A percentile compares a stretch with the other conserved stretches of the same genome.
These are phyloP conservation scores for Thecocarcelia acutangulata DNA, from an alignment of 2,888 invertebrate genomes.

Conservation along the genomic window DNA sequence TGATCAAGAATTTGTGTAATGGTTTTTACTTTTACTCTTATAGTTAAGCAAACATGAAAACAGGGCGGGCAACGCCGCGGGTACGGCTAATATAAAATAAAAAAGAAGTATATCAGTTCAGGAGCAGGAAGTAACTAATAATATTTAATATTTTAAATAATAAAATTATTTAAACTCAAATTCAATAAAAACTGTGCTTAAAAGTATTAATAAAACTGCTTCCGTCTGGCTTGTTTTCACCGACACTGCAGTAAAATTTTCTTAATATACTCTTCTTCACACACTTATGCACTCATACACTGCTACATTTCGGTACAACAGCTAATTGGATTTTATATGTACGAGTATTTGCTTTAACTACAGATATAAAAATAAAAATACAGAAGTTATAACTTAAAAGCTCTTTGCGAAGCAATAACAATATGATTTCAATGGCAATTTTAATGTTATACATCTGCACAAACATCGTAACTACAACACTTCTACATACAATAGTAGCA, in stretches of 20 bases:
- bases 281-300: conserved; percentile 25
- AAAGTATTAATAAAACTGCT: too few species aligned
- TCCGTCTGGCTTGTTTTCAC: too few species aligned
- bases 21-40: too few species aligned
- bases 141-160: too few species aligned
- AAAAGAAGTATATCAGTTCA: too few species aligned
- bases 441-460: conserved; percentile 73
- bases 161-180: too few species aligned
- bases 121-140: too few species aligned
- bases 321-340: conserved; percentile 66
- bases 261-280: conserved; percentile 11
- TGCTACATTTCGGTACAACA: conserved; percentile 1
- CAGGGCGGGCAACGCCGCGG: too few species aligned
- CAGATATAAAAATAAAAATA: conserved; percentile 58
- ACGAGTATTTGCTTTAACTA: conserved; percentile 49
- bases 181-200: too few species aligned
- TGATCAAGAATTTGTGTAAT: too few species aligned
- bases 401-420: conserved; percentile 69
- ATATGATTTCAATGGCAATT: conserved; percentile 76
- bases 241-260: neutral
- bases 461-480: conserved; percentile 14
- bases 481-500: neutral
- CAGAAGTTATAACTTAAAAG: conserved; percentile 38
- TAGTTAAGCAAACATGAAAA: too few species aligned
- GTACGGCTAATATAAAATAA: too few species aligned